Evolutionary conservation across 2,888 invertebrate genomes (phyloP).

Genomic region (Agrypnus murinus): DNA sequence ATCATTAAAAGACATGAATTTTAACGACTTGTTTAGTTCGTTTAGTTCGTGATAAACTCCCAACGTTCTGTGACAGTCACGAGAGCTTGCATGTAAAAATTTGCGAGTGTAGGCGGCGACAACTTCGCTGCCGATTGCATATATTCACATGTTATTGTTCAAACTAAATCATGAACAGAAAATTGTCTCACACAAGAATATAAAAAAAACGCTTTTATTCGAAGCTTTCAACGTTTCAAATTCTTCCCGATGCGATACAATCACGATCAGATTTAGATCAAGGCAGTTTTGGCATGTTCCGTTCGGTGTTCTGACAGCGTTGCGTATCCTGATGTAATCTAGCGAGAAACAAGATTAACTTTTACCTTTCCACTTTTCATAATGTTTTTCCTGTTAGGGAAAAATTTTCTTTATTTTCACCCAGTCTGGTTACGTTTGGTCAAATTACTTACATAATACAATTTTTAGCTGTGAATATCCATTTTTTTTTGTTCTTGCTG

Average conservation of each 20-base stretch:
- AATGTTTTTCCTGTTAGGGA: no score
- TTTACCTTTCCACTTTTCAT: neutral
- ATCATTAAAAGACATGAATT: constrained; percentile 51
- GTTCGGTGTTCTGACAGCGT: constrained; percentile 7
- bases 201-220: constrained; percentile 27
- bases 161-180: constrained; percentile 19
- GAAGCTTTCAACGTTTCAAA: constrained; percentile 27
- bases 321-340: constrained; percentile 9
- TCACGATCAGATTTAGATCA: constrained; percentile 20
- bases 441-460: no score
- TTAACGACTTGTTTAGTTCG: constrained; percentile 50
- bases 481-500: constrained; percentile 19
- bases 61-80: constrained; percentile 46
- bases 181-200: constrained; percentile 12
- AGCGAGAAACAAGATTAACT: neutral
- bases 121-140: constrained; percentile 39
- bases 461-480: no score
- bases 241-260: constrained; percentile 28
- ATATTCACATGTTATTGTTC: constrained; percentile 33
- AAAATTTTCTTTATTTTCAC: no score
- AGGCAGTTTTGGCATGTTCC: constrained; percentile 14
- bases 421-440: no score
- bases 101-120: constrained; percentile 36
- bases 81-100: constrained; percentile 51
- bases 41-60: constrained; percentile 50